Conservation (phyloP, 2,113 vertebrate species). For the Uria aalge region DNA sequence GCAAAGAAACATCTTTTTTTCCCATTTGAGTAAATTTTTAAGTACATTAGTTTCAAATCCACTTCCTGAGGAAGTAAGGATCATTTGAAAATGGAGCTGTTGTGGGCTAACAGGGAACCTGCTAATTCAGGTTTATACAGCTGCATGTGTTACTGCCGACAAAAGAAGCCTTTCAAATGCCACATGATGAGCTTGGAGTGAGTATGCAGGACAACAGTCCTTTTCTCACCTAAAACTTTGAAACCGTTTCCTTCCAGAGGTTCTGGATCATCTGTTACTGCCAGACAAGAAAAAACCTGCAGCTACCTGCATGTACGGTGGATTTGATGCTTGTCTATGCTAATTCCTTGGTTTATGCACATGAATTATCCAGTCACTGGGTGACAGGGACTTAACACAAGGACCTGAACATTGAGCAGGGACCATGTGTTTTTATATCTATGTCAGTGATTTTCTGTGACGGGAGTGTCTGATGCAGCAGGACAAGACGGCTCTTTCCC, state of each 20-base stretch:
- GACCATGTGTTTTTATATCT: neutral
- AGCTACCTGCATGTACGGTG: fast-evolving
- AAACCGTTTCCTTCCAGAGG: neutral
- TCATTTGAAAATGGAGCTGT: neutral
- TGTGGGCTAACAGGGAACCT: neutral
- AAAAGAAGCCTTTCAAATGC: neutral
- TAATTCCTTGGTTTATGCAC: neutral
- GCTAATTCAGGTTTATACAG: neutral
- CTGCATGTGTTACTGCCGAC: neutral
- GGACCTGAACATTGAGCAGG: neutral
- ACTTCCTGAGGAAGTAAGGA: neutral
- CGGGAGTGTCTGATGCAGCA: neutral
- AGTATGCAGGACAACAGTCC: neutral
- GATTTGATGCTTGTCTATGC: neutral
- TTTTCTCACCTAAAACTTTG: neutral
- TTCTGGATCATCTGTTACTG: neutral
- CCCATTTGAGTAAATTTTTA: neutral
- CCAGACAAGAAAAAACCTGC: neutral
- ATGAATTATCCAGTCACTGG: neutral
- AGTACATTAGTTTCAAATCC: neutral
- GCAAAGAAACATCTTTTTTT: neutral
- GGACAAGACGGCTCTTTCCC: neutral
- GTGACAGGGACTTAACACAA: neutral
- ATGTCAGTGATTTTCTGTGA: neutral
- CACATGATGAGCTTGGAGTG: neutral